Conservation (phyloP, 2,113 vertebrate genomes). For the Tragelaphus imberbis region DNA sequence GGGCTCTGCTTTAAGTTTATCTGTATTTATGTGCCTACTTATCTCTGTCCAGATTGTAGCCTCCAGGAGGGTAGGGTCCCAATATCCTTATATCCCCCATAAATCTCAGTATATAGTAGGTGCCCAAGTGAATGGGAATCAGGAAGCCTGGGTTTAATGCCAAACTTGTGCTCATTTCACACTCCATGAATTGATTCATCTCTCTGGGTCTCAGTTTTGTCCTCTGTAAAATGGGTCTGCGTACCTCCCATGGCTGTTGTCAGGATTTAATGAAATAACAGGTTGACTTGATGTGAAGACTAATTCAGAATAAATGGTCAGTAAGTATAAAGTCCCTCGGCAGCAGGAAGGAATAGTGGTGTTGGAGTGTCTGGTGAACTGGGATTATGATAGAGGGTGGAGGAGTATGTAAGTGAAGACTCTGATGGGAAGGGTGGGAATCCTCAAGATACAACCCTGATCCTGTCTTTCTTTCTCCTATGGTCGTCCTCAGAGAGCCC, state of each 20-base stretch:
- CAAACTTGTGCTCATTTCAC: not conserved
- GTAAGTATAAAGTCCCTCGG: not conserved
- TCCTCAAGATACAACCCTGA: not conserved
- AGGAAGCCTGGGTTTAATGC: not conserved
- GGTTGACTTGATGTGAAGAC: not conserved
- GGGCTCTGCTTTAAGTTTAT: not conserved
- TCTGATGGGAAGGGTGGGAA: not conserved
- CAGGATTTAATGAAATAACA: not conserved
- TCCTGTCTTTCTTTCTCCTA: not conserved
- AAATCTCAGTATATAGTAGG: not conserved
- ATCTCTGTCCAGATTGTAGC: constrained; percentile 18
- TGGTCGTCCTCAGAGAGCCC: not conserved
- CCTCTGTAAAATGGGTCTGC: not conserved
- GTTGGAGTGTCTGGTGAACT: not conserved
- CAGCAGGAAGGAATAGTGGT: not conserved
- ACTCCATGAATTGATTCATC: not conserved
- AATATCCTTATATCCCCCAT: not conserved
- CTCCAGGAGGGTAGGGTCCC: not conserved
- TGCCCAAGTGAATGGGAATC: not conserved
- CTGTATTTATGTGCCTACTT: not conserved
- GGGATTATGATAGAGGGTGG: not conserved
- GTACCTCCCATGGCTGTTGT: not conserved
- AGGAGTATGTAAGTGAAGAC: not conserved
- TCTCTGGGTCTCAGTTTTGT: not conserved
- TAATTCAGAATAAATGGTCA: not conserved